These are phyloP conservation scores for Eueides isabella DNA, from an alignment of 1,140 invertebrate genomes.

Conservation along the genomic window DNA sequence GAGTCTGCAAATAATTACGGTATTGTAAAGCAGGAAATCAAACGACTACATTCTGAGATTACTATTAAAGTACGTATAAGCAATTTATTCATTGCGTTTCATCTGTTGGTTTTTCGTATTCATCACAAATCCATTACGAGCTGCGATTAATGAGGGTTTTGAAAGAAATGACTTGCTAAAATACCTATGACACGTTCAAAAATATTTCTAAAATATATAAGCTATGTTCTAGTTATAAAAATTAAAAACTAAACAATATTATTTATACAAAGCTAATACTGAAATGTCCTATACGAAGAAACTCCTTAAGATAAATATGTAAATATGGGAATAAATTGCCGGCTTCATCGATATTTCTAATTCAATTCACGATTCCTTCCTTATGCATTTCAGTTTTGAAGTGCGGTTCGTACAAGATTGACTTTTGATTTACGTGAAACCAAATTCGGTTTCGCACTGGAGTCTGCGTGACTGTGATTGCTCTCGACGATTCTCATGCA, in stretches of 20 bases:
- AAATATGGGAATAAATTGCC: conserved; percentile 3
- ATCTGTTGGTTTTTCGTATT: conserved; percentile 4
- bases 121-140: not conserved
- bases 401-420: conserved; percentile 21
- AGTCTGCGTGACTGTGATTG: conserved; percentile 61
- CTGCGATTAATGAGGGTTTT: not conserved
- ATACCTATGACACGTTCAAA: not conserved
- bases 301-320: conserved; percentile 16
- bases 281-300: conserved; percentile 7
- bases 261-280: not conserved
- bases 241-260: not conserved
- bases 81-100: not conserved
- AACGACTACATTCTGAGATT: conserved; percentile 26
- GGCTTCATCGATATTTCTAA: conserved; percentile 12
- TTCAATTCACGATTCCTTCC: conserved; percentile 28
- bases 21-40: conserved; percentile 24
- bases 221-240: not conserved
- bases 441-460: conserved; percentile 47
- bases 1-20: conserved; percentile 22
- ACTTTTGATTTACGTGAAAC: conserved; percentile 36
- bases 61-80: conserved; percentile 11
- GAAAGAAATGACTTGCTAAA: not conserved
- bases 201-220: not conserved
- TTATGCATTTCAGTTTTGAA: conserved; percentile 34
- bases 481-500: conserved; percentile 60